These are phyloP conservation scores for Chloebia gouldiae DNA, from an alignment of 2,113 vertebrate genomes.

Conservation along the genomic window DNA sequence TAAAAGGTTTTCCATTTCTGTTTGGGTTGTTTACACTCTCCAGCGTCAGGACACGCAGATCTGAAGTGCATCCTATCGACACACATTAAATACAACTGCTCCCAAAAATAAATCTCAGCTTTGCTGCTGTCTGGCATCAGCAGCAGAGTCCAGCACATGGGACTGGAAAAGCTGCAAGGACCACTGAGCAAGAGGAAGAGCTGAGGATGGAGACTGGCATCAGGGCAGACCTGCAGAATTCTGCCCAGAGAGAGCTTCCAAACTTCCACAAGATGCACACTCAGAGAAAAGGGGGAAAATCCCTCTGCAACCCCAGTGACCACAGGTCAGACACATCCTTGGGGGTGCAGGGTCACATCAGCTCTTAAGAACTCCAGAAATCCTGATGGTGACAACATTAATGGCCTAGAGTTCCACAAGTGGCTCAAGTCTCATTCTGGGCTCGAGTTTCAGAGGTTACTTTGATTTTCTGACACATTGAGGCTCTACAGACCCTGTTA, in stretches of 20 bases:
- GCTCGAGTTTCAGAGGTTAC: neutral
- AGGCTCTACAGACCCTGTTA: neutral
- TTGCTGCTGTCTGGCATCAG: neutral
- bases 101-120: neutral
- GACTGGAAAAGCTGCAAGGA: neutral
- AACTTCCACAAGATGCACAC: neutral
- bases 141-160: neutral
- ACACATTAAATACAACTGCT: neutral
- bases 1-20: neutral
- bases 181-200: neutral
- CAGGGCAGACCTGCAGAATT: neutral
- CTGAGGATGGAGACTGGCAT: neutral
- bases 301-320: neutral
- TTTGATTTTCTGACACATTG: neutral
- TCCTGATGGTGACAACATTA: neutral
- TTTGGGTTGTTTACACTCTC: neutral
- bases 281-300: neutral
- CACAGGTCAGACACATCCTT: neutral
- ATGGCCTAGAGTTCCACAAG: neutral
- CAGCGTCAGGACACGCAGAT: neutral
- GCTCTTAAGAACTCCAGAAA: neutral
- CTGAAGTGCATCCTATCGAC: neutral
- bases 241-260: neutral
- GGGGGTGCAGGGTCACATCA: neutral
- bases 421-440: neutral